Base-by-base conservation (phyloP, 2,888 invertebrate genomes). In the Marasmarcha lunaedactyla region DNA sequence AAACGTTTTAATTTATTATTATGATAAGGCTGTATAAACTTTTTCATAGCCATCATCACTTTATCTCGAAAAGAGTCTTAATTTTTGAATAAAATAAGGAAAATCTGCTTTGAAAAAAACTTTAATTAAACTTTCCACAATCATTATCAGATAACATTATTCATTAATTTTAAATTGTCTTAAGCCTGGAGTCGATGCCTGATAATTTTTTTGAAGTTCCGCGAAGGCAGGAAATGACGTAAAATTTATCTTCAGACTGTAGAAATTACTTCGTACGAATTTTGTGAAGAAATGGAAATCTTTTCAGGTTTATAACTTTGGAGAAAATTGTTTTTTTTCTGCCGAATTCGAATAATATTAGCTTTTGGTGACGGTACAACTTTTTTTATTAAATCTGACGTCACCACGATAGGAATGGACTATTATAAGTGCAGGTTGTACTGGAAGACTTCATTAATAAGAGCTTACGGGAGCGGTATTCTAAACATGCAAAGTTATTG, bases 81-180 rank as follows among this genome's bases (percentile, higher is more conserved):
- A 20, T 20, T 20, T 20, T 20, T 20, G 4, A 3, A 7, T 20
- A 68, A 71, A 71, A 59, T 64, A 62, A 59, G 54, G 58, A 64
- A 66, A 72, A 67, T 51, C n/a, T n/a, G n/a, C 56, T 57, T 54
- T 54, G 57, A 60, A 71, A 63, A 58, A 61, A 78, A 79, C 71
- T 81, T 79, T 73, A 81, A 81, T 79, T 81, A 77, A 81, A 78
- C 76, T 78, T 76, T 59, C 53, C 62, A 59, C 63, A 71, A 77
- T 74, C 72, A 71, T 81, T 78, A 79, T 78, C 73, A 72, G 81
- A 83, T 81, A 81, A 79, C 76, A 81, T 77, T 78, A 79, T 78
- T 81, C 77, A 81, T 81, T 79, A 83, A 83, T 79, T 81, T 79
- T 71, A 77, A 79, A 79, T 71, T 67, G 67, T 67, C 63, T 59